Percentiles rank a stretch among this genome's conserved stretches.
Conservation (phyloP, 1,140 invertebrate species). For the Hetaerina americana region DNA sequence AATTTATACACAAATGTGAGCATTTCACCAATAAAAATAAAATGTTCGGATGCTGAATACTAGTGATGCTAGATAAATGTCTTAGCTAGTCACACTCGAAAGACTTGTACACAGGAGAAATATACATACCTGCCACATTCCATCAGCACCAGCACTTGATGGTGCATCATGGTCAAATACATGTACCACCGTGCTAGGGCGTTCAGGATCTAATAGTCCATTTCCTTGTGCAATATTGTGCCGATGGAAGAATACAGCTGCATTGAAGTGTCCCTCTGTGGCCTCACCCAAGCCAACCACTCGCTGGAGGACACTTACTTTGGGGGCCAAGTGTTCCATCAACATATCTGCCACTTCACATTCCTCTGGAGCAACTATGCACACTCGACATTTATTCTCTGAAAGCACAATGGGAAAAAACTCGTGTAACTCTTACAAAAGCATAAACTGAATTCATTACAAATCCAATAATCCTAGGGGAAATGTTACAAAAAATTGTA, state of each 20-base stretch:
- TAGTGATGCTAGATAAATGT: too few species aligned
- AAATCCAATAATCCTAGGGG: too few species aligned
- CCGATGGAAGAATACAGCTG: not conserved
- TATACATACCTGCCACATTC: not conserved
- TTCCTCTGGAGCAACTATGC: not conserved
- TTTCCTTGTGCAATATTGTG: not conserved
- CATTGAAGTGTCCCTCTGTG: not conserved
- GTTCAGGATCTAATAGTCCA: not conserved
- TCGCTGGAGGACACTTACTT: not conserved
- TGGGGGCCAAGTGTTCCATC: not conserved
- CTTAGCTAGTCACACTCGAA: too few species aligned
- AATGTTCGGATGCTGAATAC: too few species aligned
- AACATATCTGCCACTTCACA: not conserved
- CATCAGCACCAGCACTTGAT: not conserved
- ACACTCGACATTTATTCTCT: not conserved
- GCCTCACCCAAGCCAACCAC: not conserved
- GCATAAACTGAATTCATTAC: too few species aligned
- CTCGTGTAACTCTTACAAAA: too few species aligned
- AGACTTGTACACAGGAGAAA: too few species aligned
- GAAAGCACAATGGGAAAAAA: not conserved
- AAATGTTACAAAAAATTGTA: too few species aligned
- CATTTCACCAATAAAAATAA: too few species aligned
- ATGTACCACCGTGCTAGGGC: not conserved
- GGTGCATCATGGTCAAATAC: not conserved
- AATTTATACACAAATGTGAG: too few species aligned